Evolutionary conservation across 2,888 invertebrate species (phyloP).

Genomic region (Pomacea canaliculata): DNA sequence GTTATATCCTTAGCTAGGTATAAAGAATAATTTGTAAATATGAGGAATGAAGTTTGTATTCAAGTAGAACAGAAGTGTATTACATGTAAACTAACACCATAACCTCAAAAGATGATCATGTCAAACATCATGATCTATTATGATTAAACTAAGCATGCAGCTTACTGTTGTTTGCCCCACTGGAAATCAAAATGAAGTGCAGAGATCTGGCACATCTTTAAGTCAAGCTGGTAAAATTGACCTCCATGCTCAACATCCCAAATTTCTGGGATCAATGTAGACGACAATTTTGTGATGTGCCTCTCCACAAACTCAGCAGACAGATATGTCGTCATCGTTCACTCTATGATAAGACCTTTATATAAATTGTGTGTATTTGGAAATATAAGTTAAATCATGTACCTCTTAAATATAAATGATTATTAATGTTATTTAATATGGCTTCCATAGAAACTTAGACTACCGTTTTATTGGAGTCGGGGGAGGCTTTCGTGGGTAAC

Average conservation of each 20-base stretch:
- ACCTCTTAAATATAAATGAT: too few species aligned
- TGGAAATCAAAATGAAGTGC: slow-evolving; percentile 52
- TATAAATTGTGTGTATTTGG: too few species aligned
- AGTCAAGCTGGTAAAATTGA: slow-evolving; percentile 54
- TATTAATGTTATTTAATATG: too few species aligned
- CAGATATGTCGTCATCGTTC: slow-evolving; percentile 33
- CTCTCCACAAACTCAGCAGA: slow-evolving; percentile 54
- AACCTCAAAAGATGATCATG: background rate
- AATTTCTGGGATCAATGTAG: slow-evolving; percentile 38
- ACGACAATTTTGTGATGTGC: slow-evolving; percentile 35
- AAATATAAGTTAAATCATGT: too few species aligned
- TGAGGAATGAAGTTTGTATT: too few species aligned
- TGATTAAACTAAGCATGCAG: background rate
- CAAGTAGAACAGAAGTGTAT: too few species aligned
- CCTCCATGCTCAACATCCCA: slow-evolving; percentile 51
- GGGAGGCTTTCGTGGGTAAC: too few species aligned
- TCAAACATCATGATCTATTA: background rate
- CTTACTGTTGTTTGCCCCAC: slow-evolving; percentile 61
- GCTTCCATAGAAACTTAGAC: too few species aligned
- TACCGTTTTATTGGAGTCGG: too few species aligned
- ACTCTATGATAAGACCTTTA: background rate
- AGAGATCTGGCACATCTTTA: slow-evolving; percentile 64
- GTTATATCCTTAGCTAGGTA: too few species aligned
- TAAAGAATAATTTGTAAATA: too few species aligned
- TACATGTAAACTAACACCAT: too few species aligned